Conservation (phyloP, 2,113 vertebrate genomes). For the Hiodon tergisus region DNA sequence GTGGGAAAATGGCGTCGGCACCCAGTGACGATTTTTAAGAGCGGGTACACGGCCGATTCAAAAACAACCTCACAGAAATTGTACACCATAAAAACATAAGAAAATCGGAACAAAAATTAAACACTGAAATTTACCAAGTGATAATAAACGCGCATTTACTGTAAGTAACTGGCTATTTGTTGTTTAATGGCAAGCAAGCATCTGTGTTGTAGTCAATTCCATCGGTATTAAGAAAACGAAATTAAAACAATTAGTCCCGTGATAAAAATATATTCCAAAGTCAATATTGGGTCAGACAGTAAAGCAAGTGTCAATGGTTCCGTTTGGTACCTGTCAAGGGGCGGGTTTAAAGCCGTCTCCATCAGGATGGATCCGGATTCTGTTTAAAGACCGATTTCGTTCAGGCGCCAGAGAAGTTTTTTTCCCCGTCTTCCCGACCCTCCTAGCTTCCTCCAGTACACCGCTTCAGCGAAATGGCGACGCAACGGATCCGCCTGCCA, state of each 20-base stretch:
- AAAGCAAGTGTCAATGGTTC: constrained; percentile 51
- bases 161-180: too few species aligned
- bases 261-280: neutral
- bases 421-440: constrained; percentile 39
- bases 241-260: neutral
- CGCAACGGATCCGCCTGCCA: constrained; percentile 48
- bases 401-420: constrained; percentile 46
- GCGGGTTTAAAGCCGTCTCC: constrained; percentile 66
- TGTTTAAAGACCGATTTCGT: constrained; percentile 47
- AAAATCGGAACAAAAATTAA: neutral
- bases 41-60: constrained; percentile 20
- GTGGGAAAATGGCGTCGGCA: constrained; percentile 23
- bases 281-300: constrained; percentile 42
- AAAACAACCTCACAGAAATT: neutral
- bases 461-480: constrained; percentile 69
- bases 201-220: neutral
- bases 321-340: constrained; percentile 68
- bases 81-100: too few species aligned
- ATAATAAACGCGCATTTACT: too few species aligned
- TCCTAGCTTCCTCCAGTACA: constrained; percentile 23
- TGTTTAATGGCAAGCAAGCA: too few species aligned
- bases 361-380: constrained; percentile 72
- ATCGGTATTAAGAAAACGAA: neutral
- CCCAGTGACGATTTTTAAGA: constrained; percentile 18
- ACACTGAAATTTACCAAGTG: too few species aligned